These are phyloP conservation scores for Jaculus jaculus DNA, from an alignment of 2,113 vertebrate species.

Conservation along the genomic window DNA sequence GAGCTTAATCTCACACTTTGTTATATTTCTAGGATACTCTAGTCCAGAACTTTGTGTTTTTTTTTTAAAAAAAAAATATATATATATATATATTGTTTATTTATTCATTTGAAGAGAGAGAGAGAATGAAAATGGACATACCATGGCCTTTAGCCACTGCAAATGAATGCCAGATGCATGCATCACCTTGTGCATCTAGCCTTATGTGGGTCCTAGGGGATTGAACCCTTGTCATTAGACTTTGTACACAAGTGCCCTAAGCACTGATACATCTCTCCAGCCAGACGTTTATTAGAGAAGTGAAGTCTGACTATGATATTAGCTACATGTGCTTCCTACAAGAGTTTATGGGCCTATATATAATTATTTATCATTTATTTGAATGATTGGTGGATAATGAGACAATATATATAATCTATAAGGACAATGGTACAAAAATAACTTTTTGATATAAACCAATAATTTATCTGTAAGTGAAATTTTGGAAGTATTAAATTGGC, in stretches of 20 bases:
- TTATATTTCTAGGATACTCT: neutral
- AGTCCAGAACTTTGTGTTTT: neutral
- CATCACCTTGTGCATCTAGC: too few species aligned
- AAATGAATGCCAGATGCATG: too few species aligned
- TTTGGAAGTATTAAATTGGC: constrained; percentile 10
- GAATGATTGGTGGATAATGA: constrained; percentile 22
- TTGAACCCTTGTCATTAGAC: too few species aligned
- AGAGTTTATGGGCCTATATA: constrained; percentile 21
- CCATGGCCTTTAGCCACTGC: too few species aligned
- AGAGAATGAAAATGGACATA: too few species aligned
- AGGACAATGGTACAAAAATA: neutral
- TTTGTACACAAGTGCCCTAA: too few species aligned
- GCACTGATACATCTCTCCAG: too few species aligned
- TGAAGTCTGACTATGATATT: neutral
- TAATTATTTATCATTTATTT: constrained; percentile 29
- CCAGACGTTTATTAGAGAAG: neutral
- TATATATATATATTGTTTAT: too few species aligned
- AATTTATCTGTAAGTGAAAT: neutral
- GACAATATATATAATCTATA: constrained; percentile 19
- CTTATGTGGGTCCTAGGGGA: too few species aligned
- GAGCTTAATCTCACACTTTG: neutral
- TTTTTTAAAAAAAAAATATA: neutral
- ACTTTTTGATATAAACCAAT: constrained; percentile 7
- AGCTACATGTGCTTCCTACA: neutral
- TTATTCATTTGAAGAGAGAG: too few species aligned